Evolutionary conservation across 2,113 vertebrate genomes (phyloP), one percentile per base, ranked within the genome.

Genomic region (Dipodomys spectabilis): DNA sequence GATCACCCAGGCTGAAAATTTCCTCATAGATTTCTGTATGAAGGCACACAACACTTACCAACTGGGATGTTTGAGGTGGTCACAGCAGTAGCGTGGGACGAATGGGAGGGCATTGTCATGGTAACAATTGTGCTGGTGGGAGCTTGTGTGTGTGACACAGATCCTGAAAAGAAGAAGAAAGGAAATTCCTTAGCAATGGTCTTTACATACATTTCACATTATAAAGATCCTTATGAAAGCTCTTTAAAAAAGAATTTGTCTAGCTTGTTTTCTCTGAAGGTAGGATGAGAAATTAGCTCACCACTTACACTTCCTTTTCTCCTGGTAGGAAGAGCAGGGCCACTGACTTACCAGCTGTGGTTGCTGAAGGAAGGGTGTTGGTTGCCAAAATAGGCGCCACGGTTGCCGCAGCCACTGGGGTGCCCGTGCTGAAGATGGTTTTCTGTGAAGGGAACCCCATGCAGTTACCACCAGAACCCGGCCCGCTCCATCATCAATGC

Each of bases 101-200:
- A 99, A 98, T 99, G 99, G 8, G 99, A 99, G n/a, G 99, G 98
- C 99, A 99, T 99, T 9, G 99, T 98, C 99, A 99, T 99, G 94
- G 99, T 99, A 94, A 99, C 99, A 97, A 99, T 99, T 68, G 99
- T 98, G 97, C 98, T 99, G 87, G 98, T 99, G 95, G 98, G 98
- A 96, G 99, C 99, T 97, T 99, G 99, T 62, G 99, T 99, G 91
- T 99, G 99, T 93, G 99, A 98, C 74, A 99, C 98, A 93, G 99
- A 97, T 96, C 99, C 99, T 99, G 93, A 72, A 95, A 97, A 0
- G 25, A 62, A 75, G 83, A 71, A 35, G 74, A 88, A 92, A 86
- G 62, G 49, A 95, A 83, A 74, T 49, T 81, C 60, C 69, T 95
- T n/a, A 90, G 94, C 62, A 95, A 45, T 39, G 67, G 64, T 32